phyloP scores from a whole-genome alignment of 1,140 invertebrate genomes.

The Trichogramma pretiosum region DNA sequence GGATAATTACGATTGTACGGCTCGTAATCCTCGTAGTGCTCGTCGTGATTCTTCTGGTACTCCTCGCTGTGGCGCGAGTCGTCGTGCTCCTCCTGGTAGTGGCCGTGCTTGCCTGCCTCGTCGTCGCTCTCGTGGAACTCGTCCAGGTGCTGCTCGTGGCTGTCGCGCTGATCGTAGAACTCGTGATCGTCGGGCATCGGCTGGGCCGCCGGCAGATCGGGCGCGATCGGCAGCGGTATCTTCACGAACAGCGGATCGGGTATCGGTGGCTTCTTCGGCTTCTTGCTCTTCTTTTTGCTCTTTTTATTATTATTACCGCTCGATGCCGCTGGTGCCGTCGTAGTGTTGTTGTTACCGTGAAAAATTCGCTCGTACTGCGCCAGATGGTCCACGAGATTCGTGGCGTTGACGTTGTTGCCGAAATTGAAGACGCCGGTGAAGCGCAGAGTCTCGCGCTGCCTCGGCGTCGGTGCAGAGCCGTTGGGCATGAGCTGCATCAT shows the following conservation, averaged over 20 bases:
- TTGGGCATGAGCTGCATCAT: neutral
- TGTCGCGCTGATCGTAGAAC: neutral
- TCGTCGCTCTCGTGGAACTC: neutral
- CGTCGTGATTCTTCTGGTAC: conserved; percentile 1
- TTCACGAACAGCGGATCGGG: conserved; percentile 20
- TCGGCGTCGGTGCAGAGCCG: neutral
- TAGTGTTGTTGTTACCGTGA: conserved; percentile 22
- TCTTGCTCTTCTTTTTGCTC: conserved; percentile 1
- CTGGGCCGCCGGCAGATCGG: conserved; percentile 10
- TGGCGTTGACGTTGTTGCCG: conserved; percentile 30
- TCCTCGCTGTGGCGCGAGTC: conserved; percentile 3
- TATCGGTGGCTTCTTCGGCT: conserved; percentile 3
- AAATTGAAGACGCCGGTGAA: conserved; percentile 42
- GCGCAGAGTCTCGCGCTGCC: conserved; percentile 30
- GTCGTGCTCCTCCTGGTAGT: conserved; percentile 2
- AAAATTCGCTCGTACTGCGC: conserved; percentile 38
- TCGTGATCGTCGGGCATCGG: neutral
- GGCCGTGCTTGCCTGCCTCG: neutral
- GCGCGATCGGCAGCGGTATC: conserved; percentile 24
- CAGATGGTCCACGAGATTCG: conserved; percentile 31
- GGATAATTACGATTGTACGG: neutral
- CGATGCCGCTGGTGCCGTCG: conserved; percentile 6
- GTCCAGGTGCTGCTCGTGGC: neutral
- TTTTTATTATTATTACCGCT: conserved; percentile 13
- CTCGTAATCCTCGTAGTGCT: neutral